These are phyloP conservation scores for Pollimyrus isidori DNA, from an alignment of 2,113 vertebrate genomes.

Conservation along the genomic window DNA sequence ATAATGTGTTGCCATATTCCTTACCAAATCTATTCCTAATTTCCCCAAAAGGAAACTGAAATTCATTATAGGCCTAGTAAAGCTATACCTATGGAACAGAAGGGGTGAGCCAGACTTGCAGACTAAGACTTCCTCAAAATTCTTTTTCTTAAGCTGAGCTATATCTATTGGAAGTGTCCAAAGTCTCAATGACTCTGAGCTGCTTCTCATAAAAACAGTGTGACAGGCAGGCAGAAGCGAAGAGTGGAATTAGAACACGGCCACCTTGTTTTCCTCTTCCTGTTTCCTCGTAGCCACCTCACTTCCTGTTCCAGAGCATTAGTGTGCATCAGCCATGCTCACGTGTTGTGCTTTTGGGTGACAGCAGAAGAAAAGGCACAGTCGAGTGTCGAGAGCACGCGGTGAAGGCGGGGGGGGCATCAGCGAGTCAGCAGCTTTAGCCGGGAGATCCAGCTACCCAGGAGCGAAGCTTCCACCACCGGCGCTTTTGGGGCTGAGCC, in stretches of 20 bases:
- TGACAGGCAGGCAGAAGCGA: background rate
- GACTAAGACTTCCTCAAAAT: background rate
- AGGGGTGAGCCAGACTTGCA: background rate
- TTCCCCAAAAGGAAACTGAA: background rate
- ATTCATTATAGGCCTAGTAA: background rate
- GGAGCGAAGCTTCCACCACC: slow-evolving; percentile 62
- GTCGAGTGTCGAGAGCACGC: slow-evolving; percentile 20
- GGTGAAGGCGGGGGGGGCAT: slow-evolving; percentile 32
- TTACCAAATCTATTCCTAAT: background rate
- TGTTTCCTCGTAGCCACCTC: background rate
- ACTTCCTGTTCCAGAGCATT: background rate
- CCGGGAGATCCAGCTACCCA: slow-evolving; percentile 77
- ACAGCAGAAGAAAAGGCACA: slow-evolving; percentile 15
- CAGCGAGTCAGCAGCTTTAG: slow-evolving; percentile 84
- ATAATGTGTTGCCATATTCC: background rate
- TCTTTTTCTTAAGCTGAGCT: background rate
- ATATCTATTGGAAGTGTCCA: background rate
- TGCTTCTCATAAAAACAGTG: background rate
- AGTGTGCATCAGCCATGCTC: background rate
- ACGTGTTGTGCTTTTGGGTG: background rate
- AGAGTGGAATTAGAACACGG: background rate
- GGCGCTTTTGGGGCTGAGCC: slow-evolving; percentile 46
- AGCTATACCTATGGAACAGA: background rate
- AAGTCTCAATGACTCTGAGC: background rate
- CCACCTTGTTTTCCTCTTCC: background rate